Evolutionary conservation across 1,140 invertebrate genomes (phyloP), one percentile per base, ranked within the genome.

Genomic region (Tribolium madens): DNA sequence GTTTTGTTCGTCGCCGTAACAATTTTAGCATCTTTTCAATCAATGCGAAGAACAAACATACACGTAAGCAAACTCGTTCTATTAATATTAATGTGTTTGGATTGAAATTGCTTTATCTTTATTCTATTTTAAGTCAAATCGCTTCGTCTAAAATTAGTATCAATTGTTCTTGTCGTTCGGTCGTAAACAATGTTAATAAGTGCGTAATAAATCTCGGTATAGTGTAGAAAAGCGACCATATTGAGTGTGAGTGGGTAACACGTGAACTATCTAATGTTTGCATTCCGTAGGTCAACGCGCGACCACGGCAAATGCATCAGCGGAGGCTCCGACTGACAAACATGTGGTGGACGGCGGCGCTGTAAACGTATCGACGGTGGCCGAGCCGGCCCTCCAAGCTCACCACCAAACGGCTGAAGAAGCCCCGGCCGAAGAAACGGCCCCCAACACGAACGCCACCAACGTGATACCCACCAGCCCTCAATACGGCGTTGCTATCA

Each of bases 391-490:
- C 26, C 78, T 53, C 48, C 78, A 77, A 42, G 50, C 52, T n/a
- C n/a, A n/a, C 50, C 53, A 60, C 47, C 76, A 69, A 7, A 15
- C 18, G 48, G 10, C 57, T 53, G 78, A 79, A 52, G 79, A 77
- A 12, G 76, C 46, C 42, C 73, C 75, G 53, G 73, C 75, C 75
- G 72, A 76, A 73, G 78, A 79, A 18, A 74, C 75, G 17, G 81
- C 80, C 76, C 76, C 82, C 72, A 80, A 81, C 71, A 85, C 75
- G 17, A 82, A 81, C 76, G 77, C 82, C 72, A 80, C 82, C 71
- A 85, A 82, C 79, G 83, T 85, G 83, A 84, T 85, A 82, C 84
- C 84, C 81, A 85, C 84, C 50, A 85, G 84, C 81, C 81, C 84
- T 84, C 84, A 85, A 83, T 85, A 85, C 79, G 84, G 84, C 74